A percentile compares a stretch with the other conserved stretches of the same genome.
Conservation (phyloP, 2,797 vertebrate genomes). For the Meriones psammophilus region DNA sequence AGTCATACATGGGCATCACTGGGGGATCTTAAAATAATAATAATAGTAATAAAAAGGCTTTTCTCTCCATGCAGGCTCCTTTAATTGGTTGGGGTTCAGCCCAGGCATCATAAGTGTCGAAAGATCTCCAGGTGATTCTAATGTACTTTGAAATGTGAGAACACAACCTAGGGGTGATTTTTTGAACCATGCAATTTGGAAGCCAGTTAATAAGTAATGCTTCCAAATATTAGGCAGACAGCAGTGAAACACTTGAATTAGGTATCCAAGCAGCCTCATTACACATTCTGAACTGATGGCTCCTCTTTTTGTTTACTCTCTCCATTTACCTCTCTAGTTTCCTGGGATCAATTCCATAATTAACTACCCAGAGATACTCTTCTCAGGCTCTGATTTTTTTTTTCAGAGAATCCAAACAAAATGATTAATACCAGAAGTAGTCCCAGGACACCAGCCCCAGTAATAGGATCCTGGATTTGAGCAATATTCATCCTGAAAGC, state of each 20-base stretch:
- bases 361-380: neutral
- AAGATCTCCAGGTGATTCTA: neutral
- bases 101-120: neutral
- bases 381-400: neutral
- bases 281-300: neutral
- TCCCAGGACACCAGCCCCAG: neutral
- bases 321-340: neutral
- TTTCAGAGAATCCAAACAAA: neutral
- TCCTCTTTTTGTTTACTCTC: neutral
- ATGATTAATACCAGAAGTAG: constrained; percentile 9
- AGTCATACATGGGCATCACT: neutral
- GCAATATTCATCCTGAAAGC: neutral
- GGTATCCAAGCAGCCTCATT: neutral
- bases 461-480: neutral
- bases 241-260: neutral
- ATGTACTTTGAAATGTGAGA: neutral
- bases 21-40: neutral
- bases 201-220: neutral
- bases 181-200: neutral
- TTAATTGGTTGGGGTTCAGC: neutral
- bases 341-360: neutral
- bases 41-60: neutral
- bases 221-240: neutral
- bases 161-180: neutral
- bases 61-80: neutral